Base-by-base conservation (phyloP, 2,797 vertebrate genomes). In the Cygnus olor region DNA sequence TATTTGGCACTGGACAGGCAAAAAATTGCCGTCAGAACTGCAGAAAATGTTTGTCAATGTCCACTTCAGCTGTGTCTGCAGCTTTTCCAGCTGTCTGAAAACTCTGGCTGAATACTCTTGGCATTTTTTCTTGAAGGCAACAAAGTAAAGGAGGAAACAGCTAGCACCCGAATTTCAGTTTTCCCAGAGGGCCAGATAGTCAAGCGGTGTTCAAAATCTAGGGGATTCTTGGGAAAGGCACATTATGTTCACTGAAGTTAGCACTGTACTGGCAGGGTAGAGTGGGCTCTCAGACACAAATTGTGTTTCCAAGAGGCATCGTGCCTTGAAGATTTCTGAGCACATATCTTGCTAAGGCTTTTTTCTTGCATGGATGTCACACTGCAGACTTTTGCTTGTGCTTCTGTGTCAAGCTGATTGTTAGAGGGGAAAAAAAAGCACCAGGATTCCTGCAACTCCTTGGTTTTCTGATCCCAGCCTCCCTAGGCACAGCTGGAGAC, bases 31-130 rank as follows among this genome's bases (percentile, higher is more conserved):
- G n/a, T 90, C 40, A 87, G 57, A 82, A 80, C 49, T 87, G 77
- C 83, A 90, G 88, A 88, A 95, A 86, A 64, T 86, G 63, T 84
- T 93, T 84, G 83, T 94, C 91, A 84, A 40, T 68, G 93, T 91
- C 94, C 85, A 81, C 91, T 95, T 93, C 77, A 91, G 94, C 90
- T 84, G 90, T 56, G 85, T 88, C 54, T 94, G 93, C 95, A 93
- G n/a, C 71, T 95, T 95, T 93, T 91, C 85, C 83, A 95, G 90
- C 56, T 95, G 80, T 91, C 92, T 91, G 83, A 51, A 90, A 68
- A 85, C 30, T 77, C 77, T 70, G 90, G 32, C 78, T 94, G 88
- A 93, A 85, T 90, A 42, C 56, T 85, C n/a, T 82, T 90, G 78
- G 47, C 78, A 82, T 77, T 93, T 95, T 87, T 64, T 89, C 74